These are phyloP conservation scores for Drosophila saltans DNA, from an alignment of 1,140 invertebrate species.

Conservation along the genomic window DNA sequence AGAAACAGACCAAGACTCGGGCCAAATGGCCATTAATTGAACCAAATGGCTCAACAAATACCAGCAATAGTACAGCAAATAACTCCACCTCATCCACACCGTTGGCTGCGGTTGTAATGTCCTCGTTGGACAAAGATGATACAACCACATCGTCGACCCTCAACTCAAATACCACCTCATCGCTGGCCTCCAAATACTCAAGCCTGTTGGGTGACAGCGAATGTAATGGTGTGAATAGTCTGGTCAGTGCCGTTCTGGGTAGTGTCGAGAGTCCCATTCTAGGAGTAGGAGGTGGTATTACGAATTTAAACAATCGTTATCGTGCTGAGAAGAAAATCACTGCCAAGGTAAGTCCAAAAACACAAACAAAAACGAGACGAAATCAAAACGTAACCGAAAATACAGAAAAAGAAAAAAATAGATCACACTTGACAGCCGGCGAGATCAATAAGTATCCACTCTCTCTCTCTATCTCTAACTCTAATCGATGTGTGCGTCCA, in stretches of 20 bases:
- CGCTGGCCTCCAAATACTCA: slow-evolving; percentile 77
- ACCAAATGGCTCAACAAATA: slow-evolving; percentile 72
- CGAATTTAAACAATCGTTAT: slow-evolving; percentile 78
- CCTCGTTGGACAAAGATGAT: slow-evolving; percentile 76
- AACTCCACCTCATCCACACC: slow-evolving; percentile 78
- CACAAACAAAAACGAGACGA: neutral
- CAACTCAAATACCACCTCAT: slow-evolving; percentile 78
- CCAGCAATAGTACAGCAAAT: slow-evolving; percentile 78
- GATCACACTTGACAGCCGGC: slow-evolving; percentile 26
- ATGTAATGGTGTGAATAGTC: slow-evolving; percentile 55
- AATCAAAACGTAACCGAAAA: neutral
- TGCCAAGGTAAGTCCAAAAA: slow-evolving; percentile 75
- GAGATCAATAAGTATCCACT: slow-evolving; percentile 19
- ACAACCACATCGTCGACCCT: slow-evolving; percentile 74
- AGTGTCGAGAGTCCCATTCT: slow-evolving; percentile 59
- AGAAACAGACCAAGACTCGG: slow-evolving; percentile 79
- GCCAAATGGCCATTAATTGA: slow-evolving; percentile 81
- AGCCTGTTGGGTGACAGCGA: slow-evolving; percentile 78
- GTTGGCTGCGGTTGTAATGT: slow-evolving; percentile 70
- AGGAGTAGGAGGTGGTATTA: slow-evolving; percentile 40
- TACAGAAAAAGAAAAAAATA: neutral
- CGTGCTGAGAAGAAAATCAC: slow-evolving; percentile 83
- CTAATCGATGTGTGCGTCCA: slow-evolving; percentile 32
- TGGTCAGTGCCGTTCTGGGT: slow-evolving; percentile 40
- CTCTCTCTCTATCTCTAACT: neutral